These are phyloP conservation scores for Crotalus helleri DNA, from an alignment of 2,113 vertebrate species.

Conservation along the genomic window DNA sequence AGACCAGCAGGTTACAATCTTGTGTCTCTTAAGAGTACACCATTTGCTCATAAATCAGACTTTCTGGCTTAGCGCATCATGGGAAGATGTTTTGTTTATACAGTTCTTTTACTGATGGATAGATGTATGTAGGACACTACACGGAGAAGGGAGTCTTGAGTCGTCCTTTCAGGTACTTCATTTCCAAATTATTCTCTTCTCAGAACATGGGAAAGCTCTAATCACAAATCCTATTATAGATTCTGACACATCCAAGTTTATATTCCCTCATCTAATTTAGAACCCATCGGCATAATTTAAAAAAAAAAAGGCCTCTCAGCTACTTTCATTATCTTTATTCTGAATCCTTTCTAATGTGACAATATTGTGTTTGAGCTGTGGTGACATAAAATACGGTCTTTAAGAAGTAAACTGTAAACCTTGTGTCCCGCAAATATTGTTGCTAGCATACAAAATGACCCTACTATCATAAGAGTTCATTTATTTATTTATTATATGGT, in stretches of 20 bases:
- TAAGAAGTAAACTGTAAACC: background rate
- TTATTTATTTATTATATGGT: background rate
- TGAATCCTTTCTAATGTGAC: constrained; percentile 15
- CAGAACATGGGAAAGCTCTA: background rate
- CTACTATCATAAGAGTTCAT: background rate
- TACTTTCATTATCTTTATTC: background rate
- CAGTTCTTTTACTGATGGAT: background rate
- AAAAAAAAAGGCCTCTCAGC: background rate
- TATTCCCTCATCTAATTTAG: background rate
- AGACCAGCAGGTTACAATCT: background rate
- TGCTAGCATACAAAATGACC: background rate
- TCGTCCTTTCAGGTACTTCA: background rate
- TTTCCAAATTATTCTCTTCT: background rate
- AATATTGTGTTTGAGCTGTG: background rate
- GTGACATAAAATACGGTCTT: background rate
- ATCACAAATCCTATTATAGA: background rate
- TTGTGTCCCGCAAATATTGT: background rate
- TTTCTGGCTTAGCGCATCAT: background rate
- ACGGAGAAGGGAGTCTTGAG: background rate
- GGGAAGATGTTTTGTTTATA: background rate
- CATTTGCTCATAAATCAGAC: background rate
- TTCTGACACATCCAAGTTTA: background rate
- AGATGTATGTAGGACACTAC: background rate
- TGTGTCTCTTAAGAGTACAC: background rate
- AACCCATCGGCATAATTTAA: background rate